Percentiles rank a stretch among this genome's conserved stretches.
These are phyloP conservation scores for Caenorhabditis sinica DNA, from an alignment of 2,888 invertebrate genomes.

Conservation along the genomic window DNA sequence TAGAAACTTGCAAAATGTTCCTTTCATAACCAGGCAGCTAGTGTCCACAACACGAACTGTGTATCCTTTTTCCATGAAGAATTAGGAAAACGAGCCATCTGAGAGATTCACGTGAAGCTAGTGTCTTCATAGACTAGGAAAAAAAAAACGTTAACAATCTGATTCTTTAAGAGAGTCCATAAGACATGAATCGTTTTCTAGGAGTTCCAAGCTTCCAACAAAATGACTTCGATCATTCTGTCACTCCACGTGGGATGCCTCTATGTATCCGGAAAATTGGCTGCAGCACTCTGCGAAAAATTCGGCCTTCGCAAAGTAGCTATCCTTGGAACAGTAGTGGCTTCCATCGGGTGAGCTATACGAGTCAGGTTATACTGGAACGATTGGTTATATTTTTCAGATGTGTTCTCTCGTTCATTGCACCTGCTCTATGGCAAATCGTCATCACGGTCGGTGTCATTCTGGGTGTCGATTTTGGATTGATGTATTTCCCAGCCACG, in stretches of 20 bases:
- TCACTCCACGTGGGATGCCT: slow-evolving; percentile 96
- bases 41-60: slow-evolving; percentile 55
- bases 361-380: not conserved
- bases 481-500: slow-evolving; percentile 98
- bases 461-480: slow-evolving; percentile 93
- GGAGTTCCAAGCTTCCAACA: slow-evolving; percentile 91
- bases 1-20: no score
- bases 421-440: slow-evolving; percentile 90
- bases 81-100: slow-evolving; percentile 26
- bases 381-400: slow-evolving; percentile 83
- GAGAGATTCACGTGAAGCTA: slow-evolving; percentile 44
- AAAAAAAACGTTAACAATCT: not conserved
- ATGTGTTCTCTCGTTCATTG: slow-evolving; percentile 90
- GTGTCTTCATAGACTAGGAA: not conserved
- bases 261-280: slow-evolving; percentile 92
- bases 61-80: slow-evolving; percentile 51
- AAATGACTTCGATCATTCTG: slow-evolving; percentile 93
- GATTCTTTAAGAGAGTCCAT: not conserved
- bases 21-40: not conserved
- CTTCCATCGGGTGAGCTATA: slow-evolving; percentile 86
- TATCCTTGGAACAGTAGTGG: slow-evolving; percentile 90
- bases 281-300: slow-evolving; percentile 96
- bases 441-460: slow-evolving; percentile 95
- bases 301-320: slow-evolving; percentile 94
- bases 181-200: slow-evolving; percentile 32